Base-by-base conservation (phyloP, 2,888 invertebrate species). In the Tortrix viridana region DNA sequence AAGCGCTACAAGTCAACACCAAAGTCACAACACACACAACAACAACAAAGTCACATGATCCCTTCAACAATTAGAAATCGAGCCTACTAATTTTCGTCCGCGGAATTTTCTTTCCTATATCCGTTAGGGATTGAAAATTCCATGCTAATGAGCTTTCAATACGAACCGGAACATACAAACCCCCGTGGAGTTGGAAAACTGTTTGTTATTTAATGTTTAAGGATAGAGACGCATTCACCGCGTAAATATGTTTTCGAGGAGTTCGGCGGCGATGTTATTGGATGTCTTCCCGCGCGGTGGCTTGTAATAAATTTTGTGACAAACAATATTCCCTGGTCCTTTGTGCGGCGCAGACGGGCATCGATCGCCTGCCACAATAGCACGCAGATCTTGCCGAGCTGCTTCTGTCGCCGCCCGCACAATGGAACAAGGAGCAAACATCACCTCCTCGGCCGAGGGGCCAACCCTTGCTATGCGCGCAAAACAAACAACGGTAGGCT, bases 311-410 rank as follows among this genome's bases (percentile, higher is more conserved):
- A 89, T 89, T 89, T 89, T 83, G 85, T 87, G 85, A 87, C 89
- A 89, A 89, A 90, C 89, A 89, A 89, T 89, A 89, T 89, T 87
- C 86, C 83, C 81, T 69, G 77, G 79, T 81, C 88, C 85, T 86
- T 89, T 89, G 89, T 91, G 84, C 84, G 85, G 75, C 74, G 77
- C 69, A 77, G 74, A 75, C 80, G 77, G 71, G 79, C 83, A 86
- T 87, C 86, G 86, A 84, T 84, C 82, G 74, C 56, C 63, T 59
- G 68, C 73, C 78, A 86, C 85, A 82, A 85, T 82, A 78, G 78
- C 69, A 67, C 58, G 52, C 56, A 65, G 64, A 65, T 56, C 67
- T 67, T 65, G 75, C 69, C 70, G 71, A 71, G 74, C 72, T 71
- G 73, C 59, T 66, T 68, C 62, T 67, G 74, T 71, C 71, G 72